These are phyloP conservation scores for Agrochola litura DNA, from an alignment of 2,888 invertebrate genomes.

Conservation along the genomic window DNA sequence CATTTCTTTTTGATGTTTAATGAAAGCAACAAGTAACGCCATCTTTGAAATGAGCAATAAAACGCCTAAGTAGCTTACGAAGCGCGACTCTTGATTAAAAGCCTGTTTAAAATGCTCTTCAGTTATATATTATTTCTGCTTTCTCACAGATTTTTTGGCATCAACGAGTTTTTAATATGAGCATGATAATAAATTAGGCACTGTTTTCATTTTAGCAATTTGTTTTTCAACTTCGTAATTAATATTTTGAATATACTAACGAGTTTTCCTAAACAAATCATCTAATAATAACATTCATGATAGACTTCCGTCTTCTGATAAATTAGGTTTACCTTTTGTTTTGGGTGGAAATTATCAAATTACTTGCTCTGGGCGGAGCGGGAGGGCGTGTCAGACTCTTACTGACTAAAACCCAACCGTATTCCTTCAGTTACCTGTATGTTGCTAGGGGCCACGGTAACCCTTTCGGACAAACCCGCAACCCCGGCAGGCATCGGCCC, in stretches of 20 bases:
- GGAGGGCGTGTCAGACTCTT: too few relatives aligned
- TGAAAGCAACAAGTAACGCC: neutral
- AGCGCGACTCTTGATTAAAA: neutral
- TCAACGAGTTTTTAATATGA: neutral
- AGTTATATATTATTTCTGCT: neutral
- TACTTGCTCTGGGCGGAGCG: too few relatives aligned
- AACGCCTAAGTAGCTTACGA: neutral
- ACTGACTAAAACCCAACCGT: too few relatives aligned
- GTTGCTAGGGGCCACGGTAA: too few relatives aligned
- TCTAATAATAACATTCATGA: neutral
- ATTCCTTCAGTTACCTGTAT: too few relatives aligned
- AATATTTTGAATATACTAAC: neutral
- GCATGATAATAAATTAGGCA: neutral
- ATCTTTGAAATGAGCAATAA: slow-evolving; percentile 5
- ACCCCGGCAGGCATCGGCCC: too few relatives aligned
- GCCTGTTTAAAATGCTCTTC: neutral
- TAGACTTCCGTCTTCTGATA: neutral
- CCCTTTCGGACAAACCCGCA: too few relatives aligned
- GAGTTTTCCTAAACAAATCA: neutral
- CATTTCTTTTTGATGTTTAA: neutral
- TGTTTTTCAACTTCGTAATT: neutral
- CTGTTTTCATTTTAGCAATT: neutral
- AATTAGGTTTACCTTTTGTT: neutral
- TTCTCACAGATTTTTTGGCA: neutral
- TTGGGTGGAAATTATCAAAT: too few relatives aligned